Evolutionary conservation across 2,797 vertebrate genomes (phyloP), one percentile per base, ranked within the genome.

Genomic region (Mus spretus): DNA sequence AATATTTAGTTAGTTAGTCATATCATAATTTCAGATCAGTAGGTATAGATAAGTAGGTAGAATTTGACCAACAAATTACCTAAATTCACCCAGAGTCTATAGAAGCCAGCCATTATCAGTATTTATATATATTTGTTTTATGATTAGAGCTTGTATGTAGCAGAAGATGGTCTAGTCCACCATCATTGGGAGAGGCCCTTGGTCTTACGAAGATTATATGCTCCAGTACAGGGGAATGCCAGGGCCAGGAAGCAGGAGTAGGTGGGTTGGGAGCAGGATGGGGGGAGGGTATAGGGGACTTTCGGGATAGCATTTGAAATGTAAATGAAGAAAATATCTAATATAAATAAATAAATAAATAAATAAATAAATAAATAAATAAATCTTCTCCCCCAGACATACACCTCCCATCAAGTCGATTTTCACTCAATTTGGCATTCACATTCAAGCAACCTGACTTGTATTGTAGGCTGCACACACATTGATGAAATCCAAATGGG

Each of bases 41-140:
- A 59, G 12, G 2, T 81, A 19, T 50, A 95, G 37, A 65, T 40
- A 70, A 85, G 15, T 37, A 91, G 47, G 83, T 65, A 15, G 8
- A 92, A 84, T 87, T 53, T 92, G 78, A 88, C n/a, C 53, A 89
- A 47, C 0, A 80, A 94, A 90, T 85, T 65, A 93, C 17, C 34
- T 44, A 78, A 81, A 17, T 47, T 79, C 10, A 90, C 28, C 19
- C 20, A 79, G 37, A 89, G 12, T 22, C 50, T 83, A 0, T 2
- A 74, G 12, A 19, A 84, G 4, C 31, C 86, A 74, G 80, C 3
- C 4, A 90, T 44, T 91, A 55, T 5, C 72, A 3, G 57, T 26
- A 81, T 81, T 94, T 75, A 79, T 47, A 90, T 55, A 53, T 53
- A 2, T 14, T 90, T 17, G 57, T 70, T 28, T 93, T 84, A 0